Base-by-base conservation (phyloP, 2,888 invertebrate genomes). In the Cephus pygmeus region DNA sequence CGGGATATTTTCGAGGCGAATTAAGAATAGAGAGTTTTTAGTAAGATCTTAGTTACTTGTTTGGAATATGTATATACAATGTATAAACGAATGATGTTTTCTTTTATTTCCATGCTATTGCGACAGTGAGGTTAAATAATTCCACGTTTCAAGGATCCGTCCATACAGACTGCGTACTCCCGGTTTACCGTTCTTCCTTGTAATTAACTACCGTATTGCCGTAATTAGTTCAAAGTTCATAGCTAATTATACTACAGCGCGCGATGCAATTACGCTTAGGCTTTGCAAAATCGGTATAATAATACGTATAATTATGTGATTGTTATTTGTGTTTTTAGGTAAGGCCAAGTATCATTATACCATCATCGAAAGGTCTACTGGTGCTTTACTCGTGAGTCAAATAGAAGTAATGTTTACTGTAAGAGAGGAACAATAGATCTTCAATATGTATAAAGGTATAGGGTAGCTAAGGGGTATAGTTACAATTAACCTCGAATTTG, bases 121-220 rank as follows among this genome's bases (percentile, higher is more conserved):
- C 56, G 9, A 23, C 23, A 56, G 23, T 56, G 23, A 56, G 23
- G 23, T 56, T 56, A 23, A 56, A 56, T 23, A 6, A 23, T 9
- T 23, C 9, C 56, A 56, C 23, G 23, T 56, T 56, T 56, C 9
- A 23, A 56, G 9, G 56, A 23, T 56, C 23, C 56, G 23, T 56
- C 56, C 9, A 23, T 23, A 56, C 6, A 9, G 23, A 56, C 56
- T 9, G 56, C 23, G 23, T 9, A 56, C 9, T 56, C 56, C 2
- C 23, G 23, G 23, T 23, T 23, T 56, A 56, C 23, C 56, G 56
- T 56, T 56, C 84, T 85, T 85, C 80, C 84, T 77, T 79, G 83
- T 82, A 85, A 85, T 85, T 85, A 85, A 85, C 84, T 84, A 79
- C 83, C 79, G 85, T 85, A 85, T 84, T 80, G 80, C 77, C 80